Percentiles rank a stretch among this genome's conserved stretches.
phyloP scores from a whole-genome alignment of 2,797 vertebrate genomes.

The Smutsia temminckii region DNA sequence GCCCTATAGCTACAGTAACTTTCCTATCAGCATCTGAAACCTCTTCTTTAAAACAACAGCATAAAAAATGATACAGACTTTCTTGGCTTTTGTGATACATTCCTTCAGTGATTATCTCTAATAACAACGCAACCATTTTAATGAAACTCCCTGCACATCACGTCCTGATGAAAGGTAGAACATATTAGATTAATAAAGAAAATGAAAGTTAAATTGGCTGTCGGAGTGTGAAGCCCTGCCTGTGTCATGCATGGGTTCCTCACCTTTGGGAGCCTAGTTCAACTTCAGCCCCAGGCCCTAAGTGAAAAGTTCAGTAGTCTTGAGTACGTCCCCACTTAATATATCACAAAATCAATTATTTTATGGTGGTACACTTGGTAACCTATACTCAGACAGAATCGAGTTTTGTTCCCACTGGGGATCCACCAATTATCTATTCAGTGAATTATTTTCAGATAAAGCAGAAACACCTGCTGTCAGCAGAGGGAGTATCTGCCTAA shows the following conservation, averaged over 20 bases:
- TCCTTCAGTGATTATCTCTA: conserved; percentile 87
- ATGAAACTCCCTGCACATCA: conserved; percentile 85
- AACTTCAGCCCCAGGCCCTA: conserved; percentile 85
- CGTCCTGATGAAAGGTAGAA: conserved; percentile 82
- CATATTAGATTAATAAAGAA: conserved; percentile 84
- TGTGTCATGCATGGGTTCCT: conserved; percentile 80
- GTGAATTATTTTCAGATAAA: conserved; percentile 85
- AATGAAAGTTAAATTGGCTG: conserved; percentile 86
- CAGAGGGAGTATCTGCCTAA: conserved; percentile 79
- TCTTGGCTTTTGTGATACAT: conserved; percentile 81
- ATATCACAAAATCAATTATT: conserved; percentile 88
- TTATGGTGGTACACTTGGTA: conserved; percentile 85
- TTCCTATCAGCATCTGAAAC: conserved; percentile 87
- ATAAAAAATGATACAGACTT: conserved; percentile 72
- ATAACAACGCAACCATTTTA: conserved; percentile 86
- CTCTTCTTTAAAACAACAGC: conserved; percentile 88
- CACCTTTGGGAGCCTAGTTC: conserved; percentile 86
- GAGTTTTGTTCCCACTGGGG: conserved; percentile 83
- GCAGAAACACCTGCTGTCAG: conserved; percentile 83
- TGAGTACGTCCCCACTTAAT: conserved; percentile 81
- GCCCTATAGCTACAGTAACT: conserved; percentile 89
- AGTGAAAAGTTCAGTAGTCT: conserved; percentile 87
- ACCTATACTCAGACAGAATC: conserved; percentile 85
- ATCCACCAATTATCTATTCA: conserved; percentile 86
- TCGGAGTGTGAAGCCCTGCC: conserved; percentile 78